These are phyloP conservation scores for Darevskia mixta DNA, from an alignment of 2,797 vertebrate species.

Conservation along the genomic window DNA sequence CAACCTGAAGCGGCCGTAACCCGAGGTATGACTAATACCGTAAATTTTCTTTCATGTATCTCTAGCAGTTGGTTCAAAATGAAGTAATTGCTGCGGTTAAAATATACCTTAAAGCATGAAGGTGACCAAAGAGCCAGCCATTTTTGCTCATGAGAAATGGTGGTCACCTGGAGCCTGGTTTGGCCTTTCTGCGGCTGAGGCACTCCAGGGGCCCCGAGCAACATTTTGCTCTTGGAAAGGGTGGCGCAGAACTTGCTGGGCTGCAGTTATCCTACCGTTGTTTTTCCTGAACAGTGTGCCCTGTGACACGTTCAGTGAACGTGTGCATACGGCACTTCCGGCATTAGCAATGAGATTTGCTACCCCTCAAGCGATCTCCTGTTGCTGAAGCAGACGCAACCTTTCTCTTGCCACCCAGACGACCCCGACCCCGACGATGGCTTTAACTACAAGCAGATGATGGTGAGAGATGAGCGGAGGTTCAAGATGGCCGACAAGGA, in stretches of 20 bases:
- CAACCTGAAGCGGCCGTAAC: too few species aligned
- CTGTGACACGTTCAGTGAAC: not conserved
- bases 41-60: not conserved
- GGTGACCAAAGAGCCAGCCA: too few species aligned
- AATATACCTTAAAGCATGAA: not conserved
- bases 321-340: fast-evolving
- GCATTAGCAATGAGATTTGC: too few species aligned
- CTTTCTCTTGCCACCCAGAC: slow-evolving; percentile 78
- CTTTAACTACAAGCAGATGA: slow-evolving; percentile 91
- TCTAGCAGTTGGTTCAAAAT: too few species aligned
- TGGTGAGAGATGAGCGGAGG: slow-evolving; percentile 89
- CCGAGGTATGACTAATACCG: too few species aligned
- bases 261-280: not conserved
- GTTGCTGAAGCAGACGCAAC: slow-evolving; percentile 8
- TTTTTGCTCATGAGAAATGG: too few species aligned
- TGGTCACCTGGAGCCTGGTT: not conserved
- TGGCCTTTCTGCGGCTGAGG: not conserved
- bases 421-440: slow-evolving; percentile 94
- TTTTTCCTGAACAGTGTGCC: too few species aligned
- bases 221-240: too few species aligned
- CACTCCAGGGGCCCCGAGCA: not conserved
- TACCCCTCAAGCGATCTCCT: too few species aligned
- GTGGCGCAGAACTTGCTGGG: not conserved
- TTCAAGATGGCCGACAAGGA: slow-evolving; percentile 90
- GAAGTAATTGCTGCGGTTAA: not conserved